Evolutionary conservation across 2,113 vertebrate species (phyloP).

Genomic region (Sardina pilchardus): DNA sequence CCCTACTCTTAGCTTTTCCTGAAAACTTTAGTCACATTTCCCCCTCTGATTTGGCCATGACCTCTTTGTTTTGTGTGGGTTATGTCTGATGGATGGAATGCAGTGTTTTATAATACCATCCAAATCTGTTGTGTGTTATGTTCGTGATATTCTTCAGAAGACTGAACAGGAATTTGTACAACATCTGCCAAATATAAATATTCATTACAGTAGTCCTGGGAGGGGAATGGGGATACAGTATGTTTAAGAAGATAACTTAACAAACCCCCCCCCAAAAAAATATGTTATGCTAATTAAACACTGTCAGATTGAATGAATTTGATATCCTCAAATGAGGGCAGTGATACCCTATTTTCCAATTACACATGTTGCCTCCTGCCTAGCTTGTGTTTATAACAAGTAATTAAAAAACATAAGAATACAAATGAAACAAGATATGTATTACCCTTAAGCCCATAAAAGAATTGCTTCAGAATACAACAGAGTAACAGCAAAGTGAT

Average conservation of each 20-base stretch:
- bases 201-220: background rate
- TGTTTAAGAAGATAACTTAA: background rate
- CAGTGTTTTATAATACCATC: background rate
- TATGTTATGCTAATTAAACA: background rate
- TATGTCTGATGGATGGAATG: background rate
- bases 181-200: conserved; percentile 4
- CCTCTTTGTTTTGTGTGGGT: background rate
- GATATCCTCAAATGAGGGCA: background rate
- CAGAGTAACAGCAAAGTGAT: background rate
- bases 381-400: background rate
- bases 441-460: background rate
- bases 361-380: background rate
- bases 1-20: background rate
- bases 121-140: background rate
- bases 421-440: background rate
- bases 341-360: background rate
- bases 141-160: background rate
- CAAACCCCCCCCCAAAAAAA: background rate
- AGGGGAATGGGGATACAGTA: background rate
- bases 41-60: background rate
- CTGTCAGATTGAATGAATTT: background rate
- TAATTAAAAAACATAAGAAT: background rate
- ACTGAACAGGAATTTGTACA: background rate
- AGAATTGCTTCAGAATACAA: background rate
- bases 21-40: background rate